Conservation (phyloP, 2,888 invertebrate species). For the Spisula subtruncata region DNA sequence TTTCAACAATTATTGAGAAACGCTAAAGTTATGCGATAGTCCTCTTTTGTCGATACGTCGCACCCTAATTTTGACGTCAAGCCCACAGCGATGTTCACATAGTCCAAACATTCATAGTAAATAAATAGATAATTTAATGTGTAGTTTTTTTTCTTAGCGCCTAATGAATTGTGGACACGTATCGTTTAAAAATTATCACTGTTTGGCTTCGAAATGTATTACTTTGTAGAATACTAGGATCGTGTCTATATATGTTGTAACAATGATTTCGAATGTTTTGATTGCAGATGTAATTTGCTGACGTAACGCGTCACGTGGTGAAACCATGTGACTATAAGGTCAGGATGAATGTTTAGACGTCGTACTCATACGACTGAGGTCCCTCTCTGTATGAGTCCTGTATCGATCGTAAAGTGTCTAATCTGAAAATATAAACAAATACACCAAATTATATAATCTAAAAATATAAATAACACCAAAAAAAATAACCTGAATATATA, state of each 20-base stretch:
- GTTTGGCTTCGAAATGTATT: too few relatives aligned
- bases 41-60: background rate
- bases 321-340: background rate
- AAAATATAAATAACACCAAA: too few relatives aligned
- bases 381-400: constrained; percentile 42
- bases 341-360: constrained; percentile 29
- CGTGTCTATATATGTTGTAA: too few relatives aligned
- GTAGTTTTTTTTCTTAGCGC: too few relatives aligned
- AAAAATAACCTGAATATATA: too few relatives aligned
- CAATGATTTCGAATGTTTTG: background rate
- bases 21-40: background rate
- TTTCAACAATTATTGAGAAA: background rate
- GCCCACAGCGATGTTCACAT: too few relatives aligned
- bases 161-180: too few relatives aligned
- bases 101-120: too few relatives aligned
- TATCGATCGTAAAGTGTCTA: constrained; percentile 57
- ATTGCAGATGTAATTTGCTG: background rate
- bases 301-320: constrained; percentile 9
- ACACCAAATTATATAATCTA: too few relatives aligned
- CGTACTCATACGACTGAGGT: constrained; percentile 40
- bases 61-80: background rate
- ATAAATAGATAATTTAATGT: too few relatives aligned
- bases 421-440: constrained; percentile 55
- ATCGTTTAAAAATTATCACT: too few relatives aligned
- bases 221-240: too few relatives aligned